Conservation (phyloP, 37 sponge, comb jelly and placozoan genomes). For the Cliona cf. orientalis region DNA sequence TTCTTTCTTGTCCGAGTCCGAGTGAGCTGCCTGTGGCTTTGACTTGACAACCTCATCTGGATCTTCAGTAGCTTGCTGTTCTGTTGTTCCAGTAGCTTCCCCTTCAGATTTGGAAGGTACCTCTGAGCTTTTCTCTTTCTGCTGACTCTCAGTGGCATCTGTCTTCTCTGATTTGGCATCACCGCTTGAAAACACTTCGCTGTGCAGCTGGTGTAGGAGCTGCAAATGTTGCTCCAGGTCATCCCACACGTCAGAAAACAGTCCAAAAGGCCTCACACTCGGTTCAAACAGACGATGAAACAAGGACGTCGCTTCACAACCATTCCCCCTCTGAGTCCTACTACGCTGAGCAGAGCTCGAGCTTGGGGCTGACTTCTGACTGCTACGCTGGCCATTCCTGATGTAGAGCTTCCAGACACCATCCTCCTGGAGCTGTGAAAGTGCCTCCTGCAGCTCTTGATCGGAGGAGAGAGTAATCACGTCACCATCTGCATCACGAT, state of each 20-base stretch:
- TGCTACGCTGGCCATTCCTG: not conserved
- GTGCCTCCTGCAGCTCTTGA: conserved; percentile 38
- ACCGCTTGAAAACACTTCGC: not conserved
- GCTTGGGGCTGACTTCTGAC: not conserved
- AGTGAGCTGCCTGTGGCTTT: not conserved
- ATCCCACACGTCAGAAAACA: not conserved
- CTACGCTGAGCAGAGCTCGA: not conserved
- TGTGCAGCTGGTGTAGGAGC: not conserved
- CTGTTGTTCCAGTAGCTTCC: not conserved
- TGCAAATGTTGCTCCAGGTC: not conserved
- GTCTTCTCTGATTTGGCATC: not conserved
- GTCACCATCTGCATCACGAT: conserved; percentile 48
- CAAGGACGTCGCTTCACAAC: not conserved
- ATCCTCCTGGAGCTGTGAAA: conserved; percentile 15
- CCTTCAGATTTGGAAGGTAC: not conserved
- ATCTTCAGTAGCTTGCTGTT: not conserved
- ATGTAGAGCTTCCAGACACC: conserved; percentile 22
- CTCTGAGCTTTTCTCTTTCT: not conserved
- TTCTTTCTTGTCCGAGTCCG: not conserved
- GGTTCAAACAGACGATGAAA: not conserved
- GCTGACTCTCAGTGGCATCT: not conserved
- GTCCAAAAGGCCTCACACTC: conserved; percentile 14
- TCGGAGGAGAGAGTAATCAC: conserved; percentile 51
- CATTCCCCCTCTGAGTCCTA: too few relatives aligned
- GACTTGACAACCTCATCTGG: conserved; percentile 10